Evolutionary conservation across 2,797 vertebrate species (phyloP), one percentile per base, ranked within the genome.

Genomic region (Urocyon cinereoargenteus): DNA sequence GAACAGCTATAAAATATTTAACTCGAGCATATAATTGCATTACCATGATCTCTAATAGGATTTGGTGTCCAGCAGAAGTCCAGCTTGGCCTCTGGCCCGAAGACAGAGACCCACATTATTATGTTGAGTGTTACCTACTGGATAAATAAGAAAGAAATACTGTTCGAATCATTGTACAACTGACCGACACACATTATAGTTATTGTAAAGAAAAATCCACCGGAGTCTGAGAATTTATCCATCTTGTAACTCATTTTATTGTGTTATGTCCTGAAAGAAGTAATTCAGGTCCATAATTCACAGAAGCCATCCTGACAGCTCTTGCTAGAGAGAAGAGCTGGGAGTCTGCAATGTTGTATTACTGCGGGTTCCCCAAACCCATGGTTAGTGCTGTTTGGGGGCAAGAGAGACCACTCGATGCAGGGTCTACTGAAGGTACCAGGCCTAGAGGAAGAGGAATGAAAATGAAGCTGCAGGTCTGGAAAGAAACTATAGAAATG

Each of bases 1-100:
- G 57, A 92, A 55, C 55, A 94, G 51, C 98, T 98, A 94, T 98
- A 98, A 99, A 98, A 98, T 98, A 98, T 98, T 98, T 98, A 98
- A 98, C 97, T 98, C 97, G 97, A 98, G 97, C 98, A 96, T 95
- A 90, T 98, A 98, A 98, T 98, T 98, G 97, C 95, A 97, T 98
- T 98, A 98, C 96, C 85, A 68, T 92, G 97, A 90, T 97, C 72
- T 98, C 97, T 99, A 98, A 98, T 98, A 98, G 96, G 90, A 98
- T 98, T 98, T 98, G 88, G 94, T 98, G 95, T 98, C 92, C 92
- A 96, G 92, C 93, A 97, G 97, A 97, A 98, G 98, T 98, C 97
- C 96, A 97, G 96, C 94, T 98, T 98, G 98, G 98, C 98, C 98
- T 98, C 96, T 98, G 97, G 98, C 98, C 98, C 96, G 91, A 98